Evolutionary conservation across 1,140 invertebrate genomes (phyloP).

Genomic region (Nephila pilipes): DNA sequence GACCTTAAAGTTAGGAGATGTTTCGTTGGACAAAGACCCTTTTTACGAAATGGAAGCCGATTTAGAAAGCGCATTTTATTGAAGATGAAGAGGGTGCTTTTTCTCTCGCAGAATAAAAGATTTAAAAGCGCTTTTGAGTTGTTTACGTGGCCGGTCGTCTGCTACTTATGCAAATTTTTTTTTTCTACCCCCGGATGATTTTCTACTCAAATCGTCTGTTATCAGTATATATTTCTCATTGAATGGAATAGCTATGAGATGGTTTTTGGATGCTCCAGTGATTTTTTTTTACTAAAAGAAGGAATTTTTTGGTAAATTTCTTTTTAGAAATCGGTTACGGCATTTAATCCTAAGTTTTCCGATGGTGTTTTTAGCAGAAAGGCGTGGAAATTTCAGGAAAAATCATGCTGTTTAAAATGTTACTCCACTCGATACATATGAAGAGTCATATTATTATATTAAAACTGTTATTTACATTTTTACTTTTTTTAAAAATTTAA

Average conservation of each 20-base stretch:
- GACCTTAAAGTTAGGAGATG: constrained; percentile 7
- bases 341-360: too few species aligned
- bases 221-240: constrained; percentile 39
- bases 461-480: too few species aligned
- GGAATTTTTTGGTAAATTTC: not conserved
- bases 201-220: constrained; percentile 1
- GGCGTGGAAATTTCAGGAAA: too few species aligned
- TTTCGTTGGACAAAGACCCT: constrained; percentile 46
- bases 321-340: not conserved
- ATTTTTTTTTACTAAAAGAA: not conserved
- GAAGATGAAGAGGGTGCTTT: constrained; percentile 16
- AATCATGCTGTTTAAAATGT: too few species aligned
- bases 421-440: too few species aligned
- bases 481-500: too few species aligned
- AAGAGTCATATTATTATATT: too few species aligned
- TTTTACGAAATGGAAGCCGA: constrained; percentile 45
- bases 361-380: too few species aligned
- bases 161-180: constrained; percentile 56
- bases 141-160: constrained; percentile 21
- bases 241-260: constrained; percentile 11
- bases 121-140: constrained; percentile 65
- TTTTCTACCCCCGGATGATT: not conserved
- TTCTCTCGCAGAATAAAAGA: constrained; percentile 35
- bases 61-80: constrained; percentile 51
- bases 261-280: not conserved